Base-by-base conservation (phyloP, 2,113 vertebrate species). In the Paracanthobrama guichenoti region DNA sequence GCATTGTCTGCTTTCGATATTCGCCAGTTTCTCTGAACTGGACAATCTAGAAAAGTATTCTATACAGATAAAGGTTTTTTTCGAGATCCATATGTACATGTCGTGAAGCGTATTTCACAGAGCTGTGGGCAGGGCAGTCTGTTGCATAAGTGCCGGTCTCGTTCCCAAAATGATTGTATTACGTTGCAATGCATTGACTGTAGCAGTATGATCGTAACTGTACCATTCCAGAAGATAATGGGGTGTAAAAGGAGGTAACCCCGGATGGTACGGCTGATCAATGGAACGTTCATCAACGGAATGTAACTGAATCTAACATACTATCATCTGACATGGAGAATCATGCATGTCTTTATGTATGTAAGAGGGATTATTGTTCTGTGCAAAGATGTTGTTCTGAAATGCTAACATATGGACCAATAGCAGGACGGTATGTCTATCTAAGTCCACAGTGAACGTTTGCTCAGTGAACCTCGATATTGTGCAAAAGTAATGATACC, bases 111-210 rank as follows among this genome's bases (percentile, higher is more conserved):
- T 85, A 85, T 90, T 86, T 88, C 85, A 88, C 89, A 90, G 85
- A 85, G 83, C 83, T 88, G 90, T 89, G 62, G 81, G 88, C 87
- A 87, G 82, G 91, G 92, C 93, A 91, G 92, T 91, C 92, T 90
- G 90, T 95, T 94, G 93, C 94, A 95, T 95, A 95, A 91, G 92
- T 93, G 91, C 92, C 91, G 66, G 88, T 86, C 84, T 85, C 86
- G 82, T 86, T 87, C 86, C 82, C 75, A 76, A 82, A 86, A 75
- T 90, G 89, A 91, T 90, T 91, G 91, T 90, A 92, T 92, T 90
- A 90, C 87, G 88, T 89, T 92, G 90, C 88, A 87, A 90, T 91
- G 84, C 88, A 84, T 83, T 71, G 85, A 88, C 88, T 85, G 87
- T 89, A 90, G 90, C 88, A 88, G 89, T 90, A 84, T 86, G 90